Evolutionary conservation across 2,113 vertebrate species (phyloP), one percentile per base, ranked within the genome.

Genomic region (Oryzias melastigma): DNA sequence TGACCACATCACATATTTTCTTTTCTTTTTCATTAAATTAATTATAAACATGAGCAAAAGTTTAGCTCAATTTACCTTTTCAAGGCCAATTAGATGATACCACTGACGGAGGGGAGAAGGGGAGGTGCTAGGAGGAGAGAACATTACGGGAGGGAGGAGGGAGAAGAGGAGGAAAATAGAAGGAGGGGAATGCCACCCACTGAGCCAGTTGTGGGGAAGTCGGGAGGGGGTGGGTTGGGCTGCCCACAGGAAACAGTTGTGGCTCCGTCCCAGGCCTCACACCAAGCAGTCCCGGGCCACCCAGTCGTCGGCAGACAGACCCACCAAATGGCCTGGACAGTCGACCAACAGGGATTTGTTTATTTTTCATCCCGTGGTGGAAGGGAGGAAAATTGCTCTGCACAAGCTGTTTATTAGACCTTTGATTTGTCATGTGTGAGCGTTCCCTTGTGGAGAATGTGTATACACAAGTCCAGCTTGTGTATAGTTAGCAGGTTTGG

Each of bases 391-490:
- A 71, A 84, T 82, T 81, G 86, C 88, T 89, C 78, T 52, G 84
- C 74, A 71, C 69, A 78, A 88, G 87, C 82, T 91, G 90, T 91
- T 91, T 90, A 91, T 91, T 87, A 87, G 86, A 71, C 76, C 85
- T 91, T 90, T 91, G 90, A 91, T 91, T 92, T 88, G 84, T 91
- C 87, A 89, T 88, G 85, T 88, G 87, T 90, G 85, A 83, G 83
- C 73, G 68, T 87, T 81, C 42, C 52, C 80, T 87, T 64, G 75
- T 52, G 52, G 77, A 56, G 84, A 78, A 81, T 82, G 78, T 87
- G 86, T 87, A 86, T 88, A 89, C 83, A 89, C 54, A 65, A 75
- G 67, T 77, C 69, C 73, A 52, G 67, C 63, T 81, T 90, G 85
- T 88, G 69, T 91, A 84, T 85, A 84, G 84, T 79, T 67, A 52